Conservation (phyloP, 1,140 invertebrate species). For the Ooceraea biroi region DNA sequence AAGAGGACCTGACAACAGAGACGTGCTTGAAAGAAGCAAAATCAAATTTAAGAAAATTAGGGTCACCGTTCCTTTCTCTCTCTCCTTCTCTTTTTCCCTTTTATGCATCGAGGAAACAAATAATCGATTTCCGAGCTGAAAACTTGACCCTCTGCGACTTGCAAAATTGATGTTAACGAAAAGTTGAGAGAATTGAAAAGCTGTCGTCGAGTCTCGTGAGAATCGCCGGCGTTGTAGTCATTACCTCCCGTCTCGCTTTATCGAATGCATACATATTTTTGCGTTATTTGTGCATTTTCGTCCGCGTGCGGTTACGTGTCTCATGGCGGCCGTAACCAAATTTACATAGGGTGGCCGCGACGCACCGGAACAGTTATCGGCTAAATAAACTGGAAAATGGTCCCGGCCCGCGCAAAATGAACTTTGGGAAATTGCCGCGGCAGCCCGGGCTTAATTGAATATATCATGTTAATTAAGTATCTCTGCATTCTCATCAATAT, state of each 20-base stretch:
- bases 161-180: neutral
- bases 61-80: no score
- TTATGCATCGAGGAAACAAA: neutral
- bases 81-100: neutral
- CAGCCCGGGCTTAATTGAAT: slow-evolving; percentile 51
- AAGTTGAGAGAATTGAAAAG: neutral
- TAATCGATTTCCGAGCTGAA: neutral
- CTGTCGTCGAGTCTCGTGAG: neutral
- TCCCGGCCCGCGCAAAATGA: slow-evolving; percentile 44
- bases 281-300: slow-evolving; percentile 48
- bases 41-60: no score
- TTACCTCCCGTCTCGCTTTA: slow-evolving; percentile 10
- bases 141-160: neutral
- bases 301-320: slow-evolving; percentile 33
- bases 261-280: slow-evolving; percentile 37
- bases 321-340: slow-evolving; percentile 52
- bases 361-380: slow-evolving; percentile 48
- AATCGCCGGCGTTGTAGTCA: neutral
- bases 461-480: slow-evolving; percentile 60
- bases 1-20: no score
- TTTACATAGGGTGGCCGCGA: slow-evolving; percentile 51
- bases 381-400: slow-evolving; percentile 62
- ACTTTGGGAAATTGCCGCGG: slow-evolving; percentile 55
- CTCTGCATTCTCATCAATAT: slow-evolving; percentile 59
- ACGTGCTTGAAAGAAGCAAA: neutral